Evolutionary conservation across 2,113 vertebrate species (phyloP), one percentile per base, ranked within the genome.

Genomic region (Tauraco erythrolophus): DNA sequence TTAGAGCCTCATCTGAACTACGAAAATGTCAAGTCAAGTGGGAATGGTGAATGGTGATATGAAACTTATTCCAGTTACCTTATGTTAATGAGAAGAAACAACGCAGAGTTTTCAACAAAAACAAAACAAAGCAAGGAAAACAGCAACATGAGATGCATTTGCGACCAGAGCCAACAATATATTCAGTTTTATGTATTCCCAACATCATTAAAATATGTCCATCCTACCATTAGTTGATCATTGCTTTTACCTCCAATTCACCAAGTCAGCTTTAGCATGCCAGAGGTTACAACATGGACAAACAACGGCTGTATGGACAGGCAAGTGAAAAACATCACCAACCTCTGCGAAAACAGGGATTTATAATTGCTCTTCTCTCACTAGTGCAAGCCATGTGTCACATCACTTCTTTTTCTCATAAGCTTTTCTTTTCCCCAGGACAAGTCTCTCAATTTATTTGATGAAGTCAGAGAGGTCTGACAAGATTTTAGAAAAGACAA

Each of bases 1-100:
- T 98, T 98, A 98, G 69, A 97, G 95, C 95, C 96, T 96, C 96
- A 98, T 97, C 94, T 94, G 88, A 97, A 94, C 94, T 79, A 96
- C 22, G 66, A 48, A 97, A 98, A 98, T 98, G 98, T 98, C 98
- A 98, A 96, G 97, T 43, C 95, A 78, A 87, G 90, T 48, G 79
- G 92, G 91, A 93, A 96, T 88, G 89, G 94, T 43, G 90, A 93
- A 88, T 27, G 19, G 93, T 48, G 87, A 89, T 95, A 95, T 12
- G 74, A 97, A 98, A 92, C 94, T 89, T 95, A 93, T 64, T 96
- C 82, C 90, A 92, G 94, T 95, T 97, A 96, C 93, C 91, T 66
- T 74, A 96, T 65, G 89, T 84, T 98, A 98, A 98, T 93, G 96
- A 98, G 93, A 88, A 95, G 70, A 97, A 97, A 95, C 90, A 97